Evolutionary conservation across 53 echinoderm and acorn worm species (phyloP), one percentile per base, ranked within the genome.

Genomic region (Antedon mediterranea): DNA sequence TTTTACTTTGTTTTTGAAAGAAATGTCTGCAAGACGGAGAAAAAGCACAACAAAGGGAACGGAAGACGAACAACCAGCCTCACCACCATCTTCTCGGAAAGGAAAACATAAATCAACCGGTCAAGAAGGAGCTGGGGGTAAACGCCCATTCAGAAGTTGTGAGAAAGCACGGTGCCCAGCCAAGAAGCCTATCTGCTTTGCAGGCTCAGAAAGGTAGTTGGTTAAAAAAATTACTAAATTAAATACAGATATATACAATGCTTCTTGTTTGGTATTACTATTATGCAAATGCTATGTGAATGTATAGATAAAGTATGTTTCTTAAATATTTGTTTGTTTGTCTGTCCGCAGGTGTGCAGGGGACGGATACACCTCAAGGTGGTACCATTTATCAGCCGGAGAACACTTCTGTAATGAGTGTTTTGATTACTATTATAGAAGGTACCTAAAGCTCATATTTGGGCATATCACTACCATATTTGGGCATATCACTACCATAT

Each of bases 291-390:
- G n/a, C n/a, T n/a, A 37, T 37, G 37, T 11, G 37, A 37, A 37
- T 37, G 37, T 37, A 37, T n/a, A n/a, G n/a, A n/a, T n/a, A n/a
- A n/a, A n/a, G n/a, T n/a, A n/a, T n/a, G n/a, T n/a, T n/a, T n/a
- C 9, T 73, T 30, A 73, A 28, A 31, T 5, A 30, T 75, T 31
- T 26, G 41, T 78, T 78, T 82, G 18, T 34, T n/a, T 71, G 4
- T n/a, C n/a, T n/a, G n/a, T n/a, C n/a, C n/a, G n/a, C 82, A 97
- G 98, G n/a, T 98, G 98, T 81, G 98, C 93, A 20, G 90, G 98
- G 28, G 73, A 75, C 74, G 81, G 88, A 4, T 88, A 88, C 31
- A 98, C 98, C 18, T 86, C 92, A 13, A 43, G 98, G 33, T 98
- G 98, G 98, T 98, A 98, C 43, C 98, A 98, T 73, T 43, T 98